phyloP scores from a whole-genome alignment of 2,113 vertebrate genomes.

The Sapayoa aenigma region DNA sequence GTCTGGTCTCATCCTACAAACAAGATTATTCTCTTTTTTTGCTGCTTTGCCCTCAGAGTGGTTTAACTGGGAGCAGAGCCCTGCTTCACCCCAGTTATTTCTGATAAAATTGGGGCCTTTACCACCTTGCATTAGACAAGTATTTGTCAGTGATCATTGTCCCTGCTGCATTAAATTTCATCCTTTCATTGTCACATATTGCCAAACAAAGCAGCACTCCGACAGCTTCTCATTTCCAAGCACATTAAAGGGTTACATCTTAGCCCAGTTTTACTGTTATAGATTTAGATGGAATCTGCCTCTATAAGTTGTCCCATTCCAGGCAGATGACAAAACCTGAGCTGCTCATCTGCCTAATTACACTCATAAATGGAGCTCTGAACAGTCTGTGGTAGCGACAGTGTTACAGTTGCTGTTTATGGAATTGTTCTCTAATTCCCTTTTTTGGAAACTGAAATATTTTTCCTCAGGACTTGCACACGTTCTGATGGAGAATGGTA shows the following conservation, averaged over 20 bases:
- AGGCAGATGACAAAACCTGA: constrained; percentile 43
- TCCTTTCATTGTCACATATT: neutral
- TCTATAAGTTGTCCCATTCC: constrained; percentile 24
- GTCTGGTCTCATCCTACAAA: neutral
- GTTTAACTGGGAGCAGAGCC: neutral
- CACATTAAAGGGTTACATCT: constrained; percentile 25
- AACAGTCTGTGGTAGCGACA: constrained; percentile 21
- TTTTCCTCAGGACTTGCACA: neutral
- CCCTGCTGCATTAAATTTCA: neutral
- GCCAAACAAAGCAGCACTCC: neutral
- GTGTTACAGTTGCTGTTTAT: constrained; percentile 44
- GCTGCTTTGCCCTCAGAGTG: neutral
- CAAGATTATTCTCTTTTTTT: neutral
- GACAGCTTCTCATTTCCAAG: constrained; percentile 23
- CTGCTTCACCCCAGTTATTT: neutral
- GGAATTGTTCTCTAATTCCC: constrained; percentile 45
- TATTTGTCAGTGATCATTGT: neutral
- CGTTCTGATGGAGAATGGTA: neutral
- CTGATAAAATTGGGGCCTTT: neutral
- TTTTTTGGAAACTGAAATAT: constrained; percentile 14
- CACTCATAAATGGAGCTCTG: constrained; percentile 51
- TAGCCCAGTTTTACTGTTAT: constrained; percentile 19
- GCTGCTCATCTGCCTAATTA: constrained; percentile 66
- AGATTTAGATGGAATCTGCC: constrained; percentile 51
- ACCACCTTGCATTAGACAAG: neutral